Evolutionary conservation across 2,797 vertebrate genomes (phyloP), one percentile per base, ranked within the genome.

Genomic region (Fundulus diaphanus): DNA sequence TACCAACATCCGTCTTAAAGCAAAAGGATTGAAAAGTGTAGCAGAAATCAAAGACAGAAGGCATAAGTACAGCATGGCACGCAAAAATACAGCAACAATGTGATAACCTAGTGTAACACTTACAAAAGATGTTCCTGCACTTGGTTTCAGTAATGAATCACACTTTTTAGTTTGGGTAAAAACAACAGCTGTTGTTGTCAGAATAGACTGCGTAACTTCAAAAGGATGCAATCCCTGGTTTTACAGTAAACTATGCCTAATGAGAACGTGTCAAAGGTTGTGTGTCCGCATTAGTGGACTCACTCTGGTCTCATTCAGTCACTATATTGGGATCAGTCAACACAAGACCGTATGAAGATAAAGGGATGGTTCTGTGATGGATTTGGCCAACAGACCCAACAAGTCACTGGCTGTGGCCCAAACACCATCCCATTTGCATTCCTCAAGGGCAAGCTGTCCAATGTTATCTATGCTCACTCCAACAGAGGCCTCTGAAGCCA

Each of bases 381-480:
- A 68, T 79, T 77, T 81, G 80, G 80, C 77, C 82, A 73, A 88
- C 88, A 86, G 78, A 72, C 79, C 78, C 85, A 65, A 85, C 5
- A 78, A 86, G 82, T 77, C 78, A 69, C 81, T 88, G 89, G 88
- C 84, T 75, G 44, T 1, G 31, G 63, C 75, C 86, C 89, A 90
- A 87, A 57, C 78, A 27, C 82, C 61, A 78, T 85, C 82, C 87
- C 70, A 74, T 82, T 85, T 87, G 88, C 93, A 94, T 95, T 95
- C 94, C 92, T 92, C 79, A 35, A 81, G 79, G 86, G 86, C 84
- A 83, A 91, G 85, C 92, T 90, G 92, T 93, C 91, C 88, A 92
- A 77, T 88, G 83, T 92, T 85, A 93, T 93, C 92, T 92, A 82
- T 77, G 83, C 85, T 91, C 85, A 73, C 79, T 92, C 88, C 73